Conservation (phyloP, 2,113 vertebrate genomes). For the Bothrops jararaca region DNA sequence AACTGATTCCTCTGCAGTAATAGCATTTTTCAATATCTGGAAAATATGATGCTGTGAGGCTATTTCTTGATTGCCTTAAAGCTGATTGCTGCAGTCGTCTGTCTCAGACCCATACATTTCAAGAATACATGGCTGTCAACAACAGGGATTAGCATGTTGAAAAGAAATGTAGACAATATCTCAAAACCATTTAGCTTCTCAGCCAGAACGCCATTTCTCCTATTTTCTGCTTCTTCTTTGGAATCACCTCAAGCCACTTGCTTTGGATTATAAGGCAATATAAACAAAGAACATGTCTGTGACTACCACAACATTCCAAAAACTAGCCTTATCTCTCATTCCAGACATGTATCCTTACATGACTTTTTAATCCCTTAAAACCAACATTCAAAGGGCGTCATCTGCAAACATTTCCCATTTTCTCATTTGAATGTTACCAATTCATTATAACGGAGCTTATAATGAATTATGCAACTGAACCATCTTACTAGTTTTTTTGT, state of each 20-base stretch:
- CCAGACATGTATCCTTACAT: constrained; percentile 54
- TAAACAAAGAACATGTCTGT: constrained; percentile 36
- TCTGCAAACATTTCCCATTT: constrained; percentile 58
- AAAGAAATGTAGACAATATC: background rate
- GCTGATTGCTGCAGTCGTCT: background rate
- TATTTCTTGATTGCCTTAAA: constrained; percentile 9
- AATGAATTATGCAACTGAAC: constrained; percentile 2
- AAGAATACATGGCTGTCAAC: background rate
- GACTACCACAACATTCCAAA: constrained; percentile 47
- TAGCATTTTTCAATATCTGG: background rate
- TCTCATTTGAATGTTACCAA: constrained; percentile 54
- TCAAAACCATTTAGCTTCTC: constrained; percentile 27
- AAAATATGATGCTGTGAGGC: background rate
- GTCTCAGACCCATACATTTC: background rate
- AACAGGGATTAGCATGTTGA: constrained; percentile 2
- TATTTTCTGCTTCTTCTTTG: constrained; percentile 17
- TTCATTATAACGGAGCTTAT: constrained; percentile 42
- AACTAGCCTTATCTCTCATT: constrained; percentile 52
- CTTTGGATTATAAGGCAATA: background rate
- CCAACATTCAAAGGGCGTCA: constrained; percentile 38
- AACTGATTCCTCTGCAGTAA: background rate
- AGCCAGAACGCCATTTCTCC: background rate
- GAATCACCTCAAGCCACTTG: constrained; percentile 13
- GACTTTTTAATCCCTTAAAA: constrained; percentile 25
- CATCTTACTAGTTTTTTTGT: constrained; percentile 45